These are phyloP conservation scores for Festucalex cinctus DNA, from an alignment of 2,113 vertebrate species.

Conservation along the genomic window DNA sequence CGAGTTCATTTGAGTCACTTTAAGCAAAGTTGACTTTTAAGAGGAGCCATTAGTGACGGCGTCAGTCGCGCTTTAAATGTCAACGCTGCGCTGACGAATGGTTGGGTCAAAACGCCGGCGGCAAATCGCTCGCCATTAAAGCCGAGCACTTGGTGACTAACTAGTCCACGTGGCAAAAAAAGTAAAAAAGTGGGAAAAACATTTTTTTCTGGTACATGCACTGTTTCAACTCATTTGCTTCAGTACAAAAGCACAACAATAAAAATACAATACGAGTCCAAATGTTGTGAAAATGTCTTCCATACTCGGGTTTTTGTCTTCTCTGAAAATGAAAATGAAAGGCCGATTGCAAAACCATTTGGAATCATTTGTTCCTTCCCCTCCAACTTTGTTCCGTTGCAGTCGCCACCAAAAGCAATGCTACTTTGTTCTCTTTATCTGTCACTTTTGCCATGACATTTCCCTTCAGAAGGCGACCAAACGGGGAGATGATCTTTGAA, in stretches of 20 bases:
- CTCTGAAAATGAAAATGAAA: too few species aligned
- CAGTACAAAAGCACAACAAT: too few species aligned
- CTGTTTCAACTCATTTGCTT: too few species aligned
- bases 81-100: background rate
- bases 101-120: conserved; percentile 38
- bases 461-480: conserved; percentile 55
- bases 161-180: background rate
- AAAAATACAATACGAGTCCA: too few species aligned
- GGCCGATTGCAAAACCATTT: background rate
- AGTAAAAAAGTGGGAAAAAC: background rate
- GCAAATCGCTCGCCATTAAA: conserved; percentile 33
- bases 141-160: conserved; percentile 33
- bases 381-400: conserved; percentile 6
- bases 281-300: too few species aligned
- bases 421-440: conserved; percentile 45
- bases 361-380: background rate
- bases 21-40: conserved; percentile 6
- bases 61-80: background rate
- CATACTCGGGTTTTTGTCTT: too few species aligned
- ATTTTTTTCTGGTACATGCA: background rate
- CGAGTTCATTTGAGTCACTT: background rate
- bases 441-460: conserved; percentile 54
- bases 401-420: conserved; percentile 13
- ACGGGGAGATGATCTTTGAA: conserved; percentile 51
- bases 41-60: background rate